Evolutionary conservation across 2,888 invertebrate genomes (phyloP).

Genomic region (Drosophila atroscutellata): DNA sequence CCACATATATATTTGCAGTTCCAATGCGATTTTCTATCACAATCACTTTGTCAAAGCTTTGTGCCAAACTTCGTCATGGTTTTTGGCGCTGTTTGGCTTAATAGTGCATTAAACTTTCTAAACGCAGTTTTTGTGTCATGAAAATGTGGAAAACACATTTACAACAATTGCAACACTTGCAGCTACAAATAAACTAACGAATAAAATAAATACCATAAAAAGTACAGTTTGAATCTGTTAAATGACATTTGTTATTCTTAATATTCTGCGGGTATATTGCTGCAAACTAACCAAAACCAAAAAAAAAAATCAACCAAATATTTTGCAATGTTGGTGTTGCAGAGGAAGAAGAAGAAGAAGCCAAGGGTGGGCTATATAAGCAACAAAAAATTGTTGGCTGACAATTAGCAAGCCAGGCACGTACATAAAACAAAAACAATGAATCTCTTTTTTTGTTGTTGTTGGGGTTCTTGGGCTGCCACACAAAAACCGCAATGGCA

Average conservation of each 20-base stretch:
- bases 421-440: slow-evolving; percentile 41
- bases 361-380: not conserved
- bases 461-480: slow-evolving; percentile 43
- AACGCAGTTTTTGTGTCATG: not conserved
- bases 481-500: slow-evolving; percentile 48
- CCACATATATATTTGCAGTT: too few species aligned
- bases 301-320: slow-evolving; percentile 8
- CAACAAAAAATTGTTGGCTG: slow-evolving; percentile 17
- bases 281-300: not conserved
- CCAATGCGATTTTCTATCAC: too few species aligned
- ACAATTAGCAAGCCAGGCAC: slow-evolving; percentile 47
- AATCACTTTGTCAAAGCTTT: not conserved
- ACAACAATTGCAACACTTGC: not conserved
- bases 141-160: not conserved
- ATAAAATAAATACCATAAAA: not conserved
- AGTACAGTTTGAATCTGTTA: not conserved
- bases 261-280: slow-evolving; percentile 45
- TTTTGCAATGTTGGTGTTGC: too few species aligned
- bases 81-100: not conserved
- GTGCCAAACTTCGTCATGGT: not conserved
- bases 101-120: not conserved
- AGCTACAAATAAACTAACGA: not conserved
- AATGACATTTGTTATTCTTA: slow-evolving; percentile 39
- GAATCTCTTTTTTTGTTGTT: slow-evolving; percentile 17
- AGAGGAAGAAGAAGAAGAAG: not conserved